phyloP scores from a whole-genome alignment of 2,888 invertebrate species.

The Vanessa cardui region DNA sequence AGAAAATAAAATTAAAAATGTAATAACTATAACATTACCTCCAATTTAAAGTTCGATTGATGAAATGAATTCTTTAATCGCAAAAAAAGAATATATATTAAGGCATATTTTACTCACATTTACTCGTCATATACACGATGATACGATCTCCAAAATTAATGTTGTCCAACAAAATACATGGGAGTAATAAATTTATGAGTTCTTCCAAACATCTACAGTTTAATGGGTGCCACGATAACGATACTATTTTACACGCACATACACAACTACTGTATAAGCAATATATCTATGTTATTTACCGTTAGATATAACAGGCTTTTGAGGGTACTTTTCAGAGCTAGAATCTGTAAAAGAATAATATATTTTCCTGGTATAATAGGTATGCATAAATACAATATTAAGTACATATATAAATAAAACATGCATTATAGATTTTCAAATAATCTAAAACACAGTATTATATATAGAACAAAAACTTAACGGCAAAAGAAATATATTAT shows the following conservation, averaged over 20 bases:
- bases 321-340: slow-evolving; percentile 55
- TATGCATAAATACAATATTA: slow-evolving; percentile 2
- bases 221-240: neutral
- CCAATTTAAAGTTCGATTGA: too few species aligned
- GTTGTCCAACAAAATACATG: too few species aligned
- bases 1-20: too few species aligned
- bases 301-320: slow-evolving; percentile 51
- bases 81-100: too few species aligned
- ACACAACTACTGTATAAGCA: neutral
- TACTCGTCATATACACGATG: too few species aligned
- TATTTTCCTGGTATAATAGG: slow-evolving; percentile 8
- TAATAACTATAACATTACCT: too few species aligned
- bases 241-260: slow-evolving; percentile 4
- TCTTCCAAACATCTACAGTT: too few species aligned
- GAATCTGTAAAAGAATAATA: slow-evolving; percentile 52
- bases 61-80: too few species aligned
- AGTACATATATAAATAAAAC: slow-evolving; percentile 17
- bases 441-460: neutral
- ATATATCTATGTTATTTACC: slow-evolving; percentile 44
- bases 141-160: too few species aligned
- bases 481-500: too few species aligned
- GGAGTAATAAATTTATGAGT: too few species aligned
- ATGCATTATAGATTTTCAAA: neutral
- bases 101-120: too few species aligned
- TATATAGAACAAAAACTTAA: neutral